Base-by-base conservation (phyloP, 2,888 invertebrate genomes). In the Lochmaea capreae region DNA sequence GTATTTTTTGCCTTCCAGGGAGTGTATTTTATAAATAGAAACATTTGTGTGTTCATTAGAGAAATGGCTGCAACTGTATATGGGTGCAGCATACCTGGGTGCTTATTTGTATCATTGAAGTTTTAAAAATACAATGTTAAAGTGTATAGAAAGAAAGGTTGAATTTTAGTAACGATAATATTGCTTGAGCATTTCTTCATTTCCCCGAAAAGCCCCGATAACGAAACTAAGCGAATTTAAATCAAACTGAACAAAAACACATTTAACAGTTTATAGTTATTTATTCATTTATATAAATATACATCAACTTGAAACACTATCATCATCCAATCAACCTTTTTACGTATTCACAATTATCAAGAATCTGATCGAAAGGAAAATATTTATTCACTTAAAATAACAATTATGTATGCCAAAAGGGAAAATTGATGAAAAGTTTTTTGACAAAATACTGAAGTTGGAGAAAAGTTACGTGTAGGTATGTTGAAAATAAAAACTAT, bases 251-350 rank as follows among this genome's bases (percentile, higher is more conserved):
- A 39, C 18, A 49, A 71, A 52, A 71, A 65, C 49, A 49, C 43
- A 57, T 59, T 71, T 67, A 73, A 76, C 70, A 76, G 61, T 71
- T 76, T 76, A 71, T 65, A 72, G 67, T 65, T 43, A 66, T 76
- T 73, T 74, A 73, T 73, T 76, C 49, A 73, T 65, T 76, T 69
- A 76, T 72, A 76, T 76, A 76, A 76, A 76, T 76, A 76, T 71
- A 76, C 76, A 76, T 76, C 71, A 52, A 73, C 26, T 71, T 61
- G 43, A 71, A 71, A 71, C 71, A 71, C 65, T 65, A 43, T 65
- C 11, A 63, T 70, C 62, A 58, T 57, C 58, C 65, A 65, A 52
- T 63, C 59, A 65, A 68, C 22, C 67, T 42, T 49, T 26, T 62
- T 52, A 58, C 5, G 26, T 58, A 22, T 39, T n/a, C 16, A 33